These are phyloP conservation scores for Monopis laevigella DNA, from an alignment of 2,888 invertebrate genomes.

Conservation along the genomic window DNA sequence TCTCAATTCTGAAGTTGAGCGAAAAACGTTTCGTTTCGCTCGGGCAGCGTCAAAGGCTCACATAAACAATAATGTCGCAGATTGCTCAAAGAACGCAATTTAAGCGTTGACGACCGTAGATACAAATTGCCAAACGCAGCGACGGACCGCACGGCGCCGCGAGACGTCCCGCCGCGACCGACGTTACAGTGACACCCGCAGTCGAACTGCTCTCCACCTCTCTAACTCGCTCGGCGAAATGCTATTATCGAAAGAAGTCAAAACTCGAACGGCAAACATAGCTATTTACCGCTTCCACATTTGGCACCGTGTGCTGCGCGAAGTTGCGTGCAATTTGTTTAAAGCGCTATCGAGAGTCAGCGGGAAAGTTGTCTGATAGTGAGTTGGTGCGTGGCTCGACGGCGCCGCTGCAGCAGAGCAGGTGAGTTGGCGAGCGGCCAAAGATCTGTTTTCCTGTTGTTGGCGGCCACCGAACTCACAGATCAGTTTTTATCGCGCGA, in stretches of 20 bases:
- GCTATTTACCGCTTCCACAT: slow-evolving; percentile 56
- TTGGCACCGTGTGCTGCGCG: slow-evolving; percentile 51
- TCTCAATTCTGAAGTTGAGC: slow-evolving; percentile 16
- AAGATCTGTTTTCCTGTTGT: slow-evolving; percentile 64
- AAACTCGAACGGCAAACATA: slow-evolving; percentile 53
- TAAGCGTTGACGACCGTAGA: slow-evolving; percentile 50
- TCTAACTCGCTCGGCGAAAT: background rate
- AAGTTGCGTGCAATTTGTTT: slow-evolving; percentile 59
- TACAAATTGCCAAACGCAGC: slow-evolving; percentile 29
- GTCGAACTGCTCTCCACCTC: slow-evolving; percentile 3
- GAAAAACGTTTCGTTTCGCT: slow-evolving; percentile 13
- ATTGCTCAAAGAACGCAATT: slow-evolving; percentile 50
- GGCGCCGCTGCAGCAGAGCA: slow-evolving; percentile 28
- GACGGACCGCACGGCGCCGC: slow-evolving; percentile 29
- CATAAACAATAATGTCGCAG: slow-evolving; percentile 46
- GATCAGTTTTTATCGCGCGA: slow-evolving; percentile 68
- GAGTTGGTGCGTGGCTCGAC: slow-evolving; percentile 26
- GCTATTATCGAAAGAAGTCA: slow-evolving; percentile 28
- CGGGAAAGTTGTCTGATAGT: slow-evolving; percentile 6
- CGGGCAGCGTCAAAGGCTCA: slow-evolving; percentile 15
- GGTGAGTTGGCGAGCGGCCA: slow-evolving; percentile 61
- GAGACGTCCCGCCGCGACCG: slow-evolving; percentile 14
- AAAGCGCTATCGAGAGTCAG: slow-evolving; percentile 50
- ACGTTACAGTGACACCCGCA: slow-evolving; percentile 31
- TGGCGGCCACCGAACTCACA: slow-evolving; percentile 55